phyloP scores from a whole-genome alignment of 2,113 vertebrate genomes.

The Gasterosteus nipponicus region DNA sequence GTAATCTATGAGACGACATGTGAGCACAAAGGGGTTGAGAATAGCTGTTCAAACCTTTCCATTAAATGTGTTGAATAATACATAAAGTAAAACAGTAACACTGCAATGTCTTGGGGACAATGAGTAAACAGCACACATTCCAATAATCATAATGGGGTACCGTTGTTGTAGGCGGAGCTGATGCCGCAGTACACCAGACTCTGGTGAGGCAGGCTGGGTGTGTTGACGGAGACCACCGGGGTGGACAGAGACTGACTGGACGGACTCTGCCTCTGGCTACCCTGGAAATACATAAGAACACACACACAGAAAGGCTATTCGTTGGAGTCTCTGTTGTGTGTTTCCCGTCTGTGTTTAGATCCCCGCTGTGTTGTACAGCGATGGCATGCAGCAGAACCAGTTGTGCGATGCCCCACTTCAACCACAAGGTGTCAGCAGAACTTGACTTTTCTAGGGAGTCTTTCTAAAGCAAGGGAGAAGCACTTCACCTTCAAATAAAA shows the following conservation, averaged over 20 bases:
- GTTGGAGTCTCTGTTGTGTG: not conserved
- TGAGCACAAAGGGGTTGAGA: not conserved
- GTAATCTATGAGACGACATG: conserved; percentile 82
- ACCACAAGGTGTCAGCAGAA: conserved; percentile 62
- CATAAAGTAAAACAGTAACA: not conserved
- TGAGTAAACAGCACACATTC: not conserved
- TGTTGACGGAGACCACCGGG: conserved; percentile 92
- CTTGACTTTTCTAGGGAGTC: not conserved
- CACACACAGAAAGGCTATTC: not conserved
- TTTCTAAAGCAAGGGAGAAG: too few relatives aligned
- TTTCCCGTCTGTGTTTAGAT: not conserved
- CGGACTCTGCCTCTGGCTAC: conserved; percentile 89
- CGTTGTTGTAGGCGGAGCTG: conserved; percentile 89
- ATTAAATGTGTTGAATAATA: not conserved
- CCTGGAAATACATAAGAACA: conserved; percentile 66
- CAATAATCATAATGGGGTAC: conserved; percentile 67
- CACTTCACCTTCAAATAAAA: not conserved
- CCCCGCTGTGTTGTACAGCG: accelerated
- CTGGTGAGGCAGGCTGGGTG: conserved; percentile 91
- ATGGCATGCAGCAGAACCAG: not conserved
- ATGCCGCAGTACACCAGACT: conserved; percentile 89
- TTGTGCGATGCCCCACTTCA: conserved; percentile 10
- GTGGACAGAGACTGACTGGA: conserved; percentile 89
- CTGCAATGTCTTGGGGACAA: not conserved
- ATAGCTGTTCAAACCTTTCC: not conserved